Evolutionary conservation across 2,113 vertebrate genomes (phyloP).

Genomic region (Neolamprologus modestus): DNA sequence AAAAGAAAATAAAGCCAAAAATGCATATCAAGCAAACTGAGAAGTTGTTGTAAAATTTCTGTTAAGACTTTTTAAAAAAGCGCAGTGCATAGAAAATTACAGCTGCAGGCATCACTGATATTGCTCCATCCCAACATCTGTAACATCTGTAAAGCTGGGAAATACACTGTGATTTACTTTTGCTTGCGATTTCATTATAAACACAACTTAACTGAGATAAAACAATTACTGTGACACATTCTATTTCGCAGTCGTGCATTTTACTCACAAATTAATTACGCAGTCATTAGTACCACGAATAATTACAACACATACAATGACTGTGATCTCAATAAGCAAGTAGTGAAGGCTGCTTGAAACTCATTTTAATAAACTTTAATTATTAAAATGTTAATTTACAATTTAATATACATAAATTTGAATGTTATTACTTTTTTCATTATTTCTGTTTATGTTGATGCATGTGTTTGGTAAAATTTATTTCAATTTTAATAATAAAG

Average conservation of each 20-base stretch:
- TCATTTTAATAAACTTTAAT: not conserved
- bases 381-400: not conserved
- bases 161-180: accelerated
- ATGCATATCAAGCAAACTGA: not conserved
- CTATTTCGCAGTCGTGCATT: not conserved
- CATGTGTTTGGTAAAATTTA: not conserved
- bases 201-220: not conserved
- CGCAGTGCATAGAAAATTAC: not conserved
- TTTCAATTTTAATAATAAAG: not conserved
- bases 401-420: not conserved
- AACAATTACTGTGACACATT: not conserved
- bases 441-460: not conserved
- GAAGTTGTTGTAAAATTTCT: not conserved
- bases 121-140: not conserved
- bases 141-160: not conserved
- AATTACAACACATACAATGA: not conserved
- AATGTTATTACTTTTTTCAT: not conserved
- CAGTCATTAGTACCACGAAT: not conserved
- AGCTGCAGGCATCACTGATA: not conserved
- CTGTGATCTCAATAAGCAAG: not conserved
- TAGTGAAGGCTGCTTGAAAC: not conserved
- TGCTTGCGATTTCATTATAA: not conserved
- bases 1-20: not conserved
- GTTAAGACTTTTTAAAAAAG: accelerated
- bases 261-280: not conserved